phyloP scores from a whole-genome alignment of 2,888 invertebrate genomes.

The Drosophila longiperda region DNA sequence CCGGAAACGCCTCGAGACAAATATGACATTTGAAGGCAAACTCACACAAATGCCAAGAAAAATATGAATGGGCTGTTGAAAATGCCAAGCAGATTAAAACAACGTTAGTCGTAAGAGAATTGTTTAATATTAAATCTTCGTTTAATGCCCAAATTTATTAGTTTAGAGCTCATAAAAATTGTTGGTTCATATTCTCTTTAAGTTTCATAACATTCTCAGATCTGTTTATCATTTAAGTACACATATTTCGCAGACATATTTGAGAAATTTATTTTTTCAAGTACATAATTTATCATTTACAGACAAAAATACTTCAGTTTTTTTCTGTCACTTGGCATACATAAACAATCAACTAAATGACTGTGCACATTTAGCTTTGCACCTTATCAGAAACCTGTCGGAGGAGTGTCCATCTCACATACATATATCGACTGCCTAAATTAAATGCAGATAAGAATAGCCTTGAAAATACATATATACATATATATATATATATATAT shows the following conservation, averaged over 20 bases:
- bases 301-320: not conserved
- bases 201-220: not conserved
- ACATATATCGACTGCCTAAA: constrained; percentile 17
- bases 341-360: constrained; percentile 68
- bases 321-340: constrained; percentile 14
- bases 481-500: not conserved
- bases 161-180: not conserved
- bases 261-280: not conserved
- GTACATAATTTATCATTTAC: not conserved
- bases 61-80: not conserved
- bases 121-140: not conserved
- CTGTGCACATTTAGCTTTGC: constrained; percentile 44
- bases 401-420: not conserved
- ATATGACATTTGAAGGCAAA: constrained; percentile 57
- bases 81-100: not conserved
- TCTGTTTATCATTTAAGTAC: not conserved
- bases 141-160: not conserved
- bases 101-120: not conserved
- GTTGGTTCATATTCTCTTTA: not conserved
- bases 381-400: constrained; percentile 36
- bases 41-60: constrained; percentile 27
- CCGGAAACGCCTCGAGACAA: constrained; percentile 65
- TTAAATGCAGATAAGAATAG: not conserved
- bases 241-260: not conserved
- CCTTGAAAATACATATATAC: not conserved